These are phyloP conservation scores for Drosophila busckii DNA, from an alignment of 1,140 invertebrate genomes.

Conservation along the genomic window DNA sequence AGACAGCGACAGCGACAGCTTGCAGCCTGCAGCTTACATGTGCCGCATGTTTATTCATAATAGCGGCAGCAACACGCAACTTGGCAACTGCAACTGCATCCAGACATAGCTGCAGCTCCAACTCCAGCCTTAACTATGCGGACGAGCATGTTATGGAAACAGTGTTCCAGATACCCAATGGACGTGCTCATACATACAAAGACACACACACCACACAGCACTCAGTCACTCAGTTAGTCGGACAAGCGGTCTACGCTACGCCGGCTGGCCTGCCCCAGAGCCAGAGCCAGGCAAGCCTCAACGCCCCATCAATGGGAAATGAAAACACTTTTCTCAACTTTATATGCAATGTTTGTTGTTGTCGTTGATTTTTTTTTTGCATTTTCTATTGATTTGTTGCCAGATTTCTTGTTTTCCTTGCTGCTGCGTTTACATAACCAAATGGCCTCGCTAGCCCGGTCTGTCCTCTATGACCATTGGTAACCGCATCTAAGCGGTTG, in stretches of 20 bases:
- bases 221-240: constrained; percentile 25
- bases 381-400: constrained; percentile 70
- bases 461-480: background rate
- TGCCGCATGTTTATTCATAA: constrained; percentile 71
- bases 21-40: constrained; percentile 30
- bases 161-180: constrained; percentile 19
- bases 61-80: constrained; percentile 35
- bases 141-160: constrained; percentile 7
- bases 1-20: constrained; percentile 20
- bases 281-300: background rate
- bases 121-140: too few relatives aligned
- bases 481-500: constrained; percentile 53
- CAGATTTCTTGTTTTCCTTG: constrained; percentile 74
- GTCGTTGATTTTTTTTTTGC: background rate
- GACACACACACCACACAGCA: too few relatives aligned
- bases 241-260: background rate
- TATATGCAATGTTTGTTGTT: too few relatives aligned
- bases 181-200: constrained; percentile 33
- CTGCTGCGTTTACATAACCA: constrained; percentile 61
- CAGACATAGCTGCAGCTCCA: background rate
- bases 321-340: constrained; percentile 33
- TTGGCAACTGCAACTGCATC: constrained; percentile 16
- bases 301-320: constrained; percentile 26
- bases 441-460: constrained; percentile 49
- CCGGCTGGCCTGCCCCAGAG: constrained; percentile 4